Evolutionary conservation across 2,113 vertebrate species (phyloP), one percentile per base, ranked within the genome.

Genomic region (Leptocoma aspasia): DNA sequence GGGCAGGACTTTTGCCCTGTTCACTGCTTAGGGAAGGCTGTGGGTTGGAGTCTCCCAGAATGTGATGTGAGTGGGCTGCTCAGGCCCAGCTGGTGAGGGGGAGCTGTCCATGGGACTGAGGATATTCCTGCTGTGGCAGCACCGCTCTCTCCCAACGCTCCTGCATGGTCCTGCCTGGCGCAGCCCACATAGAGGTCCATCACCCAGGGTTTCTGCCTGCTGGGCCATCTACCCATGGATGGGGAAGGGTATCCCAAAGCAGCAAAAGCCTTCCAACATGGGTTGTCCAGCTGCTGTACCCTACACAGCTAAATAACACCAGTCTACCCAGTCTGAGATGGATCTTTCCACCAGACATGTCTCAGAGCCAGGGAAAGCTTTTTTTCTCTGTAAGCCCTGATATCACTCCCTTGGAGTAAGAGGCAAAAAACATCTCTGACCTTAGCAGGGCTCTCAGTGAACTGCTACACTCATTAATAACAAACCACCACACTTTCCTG

Each of bases 111-210:
- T 2, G 8, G 53, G 10, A 39, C 45, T 2, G 7, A 52, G 33
- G 44, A 19, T 6, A 6, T 26, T 81, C 39, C 78, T 76, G 39
- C 47, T 66, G 41, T 0, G 0, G 8, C 15, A 2, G 28, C 11
- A 4, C 41, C 5, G 1, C 41, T 53, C 42, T 72, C 24, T 70
- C 7, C 44, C 14, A 10, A 3, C 0, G 0, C 16, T 89, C 9
- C 35, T 65, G 15, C 8, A 4, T 3, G 5, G 17, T 44, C 7
- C 33, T 77, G 30, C 33, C 3, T 0, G 41, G 44, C 22, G 64
- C 31, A 26, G 39, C n/a, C 20, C 49, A 12, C 28, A 8, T 7
- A 19, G 0, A 1, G 14, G 4, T 28, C 4, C 20, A 45, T 86
- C 49, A 33, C 7, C 4, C 35, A 31, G 21, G 14, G 16, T 11